Evolutionary conservation across 1,140 invertebrate species (phyloP).

Genomic region (Leptoteleia sp.): DNA sequence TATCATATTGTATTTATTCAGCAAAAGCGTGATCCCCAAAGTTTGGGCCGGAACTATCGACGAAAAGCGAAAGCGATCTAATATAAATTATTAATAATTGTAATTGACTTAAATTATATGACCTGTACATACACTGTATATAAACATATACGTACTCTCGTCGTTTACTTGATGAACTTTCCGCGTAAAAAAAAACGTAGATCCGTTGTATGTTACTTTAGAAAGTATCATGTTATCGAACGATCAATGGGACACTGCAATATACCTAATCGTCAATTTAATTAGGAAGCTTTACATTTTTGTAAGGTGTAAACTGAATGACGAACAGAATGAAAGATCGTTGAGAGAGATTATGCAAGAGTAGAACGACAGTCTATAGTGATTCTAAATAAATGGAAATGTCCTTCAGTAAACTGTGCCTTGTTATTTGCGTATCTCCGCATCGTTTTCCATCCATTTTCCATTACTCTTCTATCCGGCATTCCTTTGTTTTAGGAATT

Average conservation of each 20-base stretch:
- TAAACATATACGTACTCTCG: slow-evolving; percentile 65
- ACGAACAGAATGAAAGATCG: slow-evolving; percentile 51
- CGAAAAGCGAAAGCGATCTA: slow-evolving; percentile 42
- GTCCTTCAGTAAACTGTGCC: slow-evolving; percentile 70
- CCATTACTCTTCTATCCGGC: no score
- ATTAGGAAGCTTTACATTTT: slow-evolving; percentile 78
- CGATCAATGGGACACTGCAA: slow-evolving; percentile 80
- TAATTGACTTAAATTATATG: slow-evolving; percentile 74
- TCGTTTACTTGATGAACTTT: slow-evolving; percentile 70
- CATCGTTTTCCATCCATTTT: slow-evolving; percentile 9
- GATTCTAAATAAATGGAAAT: slow-evolving; percentile 79
- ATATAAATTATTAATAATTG: slow-evolving; percentile 79
- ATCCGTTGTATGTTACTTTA: slow-evolving; percentile 72
- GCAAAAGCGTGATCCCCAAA: no score
- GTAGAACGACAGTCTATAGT: slow-evolving; percentile 76
- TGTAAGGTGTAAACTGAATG: slow-evolving; percentile 74
- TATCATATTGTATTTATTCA: no score
- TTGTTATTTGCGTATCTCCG: slow-evolving; percentile 27
- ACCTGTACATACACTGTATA: slow-evolving; percentile 76
- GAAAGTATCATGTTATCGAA: slow-evolving; percentile 70
- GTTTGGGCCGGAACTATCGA: slow-evolving; percentile 54
- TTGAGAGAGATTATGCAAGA: slow-evolving; percentile 69
- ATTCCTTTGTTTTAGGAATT: no score
- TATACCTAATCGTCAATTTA: slow-evolving; percentile 80
- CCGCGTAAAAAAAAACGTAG: slow-evolving; percentile 68